phyloP scores from a whole-genome alignment of 2,797 vertebrate species.

The Enteromius viviparus region DNA sequence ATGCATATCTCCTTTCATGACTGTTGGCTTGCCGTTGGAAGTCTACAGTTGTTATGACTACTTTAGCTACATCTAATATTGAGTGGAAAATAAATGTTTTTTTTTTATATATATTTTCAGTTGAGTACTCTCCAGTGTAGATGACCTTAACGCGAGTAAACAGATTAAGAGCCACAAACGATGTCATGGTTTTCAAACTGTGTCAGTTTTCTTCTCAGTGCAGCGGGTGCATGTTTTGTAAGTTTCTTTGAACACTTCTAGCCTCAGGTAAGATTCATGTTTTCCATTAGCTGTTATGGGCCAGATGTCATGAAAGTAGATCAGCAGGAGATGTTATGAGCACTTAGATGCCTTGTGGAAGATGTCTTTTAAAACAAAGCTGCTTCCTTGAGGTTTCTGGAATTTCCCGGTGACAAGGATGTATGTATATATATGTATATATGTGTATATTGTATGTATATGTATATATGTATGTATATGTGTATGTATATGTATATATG shows the following conservation, averaged over 20 bases:
- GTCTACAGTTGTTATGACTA: background rate
- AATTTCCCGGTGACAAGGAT: background rate
- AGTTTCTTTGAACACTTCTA: slow-evolving; percentile 36
- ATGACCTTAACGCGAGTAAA: slow-evolving; percentile 12
- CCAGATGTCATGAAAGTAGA: slow-evolving; percentile 41
- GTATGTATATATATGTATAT: too few species aligned
- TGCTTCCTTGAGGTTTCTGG: background rate
- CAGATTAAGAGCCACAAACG: background rate
- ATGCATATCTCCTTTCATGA: background rate
- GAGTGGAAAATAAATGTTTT: background rate
- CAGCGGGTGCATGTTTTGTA: background rate
- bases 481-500: too few species aligned
- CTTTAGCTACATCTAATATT: background rate
- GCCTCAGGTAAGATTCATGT: slow-evolving; percentile 42
- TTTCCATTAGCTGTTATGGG: slow-evolving; percentile 40
- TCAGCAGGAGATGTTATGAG: slow-evolving; percentile 18
- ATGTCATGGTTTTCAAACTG: background rate
- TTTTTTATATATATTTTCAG: background rate
- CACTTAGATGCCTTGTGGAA: background rate
- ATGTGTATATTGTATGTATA: too few species aligned
- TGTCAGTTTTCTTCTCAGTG: background rate
- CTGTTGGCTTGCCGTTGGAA: background rate
- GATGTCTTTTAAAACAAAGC: background rate
- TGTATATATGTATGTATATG: too few species aligned
- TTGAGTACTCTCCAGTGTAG: background rate